phyloP scores from a whole-genome alignment of 1,140 invertebrate genomes.

The Drosophila nebulosa region DNA sequence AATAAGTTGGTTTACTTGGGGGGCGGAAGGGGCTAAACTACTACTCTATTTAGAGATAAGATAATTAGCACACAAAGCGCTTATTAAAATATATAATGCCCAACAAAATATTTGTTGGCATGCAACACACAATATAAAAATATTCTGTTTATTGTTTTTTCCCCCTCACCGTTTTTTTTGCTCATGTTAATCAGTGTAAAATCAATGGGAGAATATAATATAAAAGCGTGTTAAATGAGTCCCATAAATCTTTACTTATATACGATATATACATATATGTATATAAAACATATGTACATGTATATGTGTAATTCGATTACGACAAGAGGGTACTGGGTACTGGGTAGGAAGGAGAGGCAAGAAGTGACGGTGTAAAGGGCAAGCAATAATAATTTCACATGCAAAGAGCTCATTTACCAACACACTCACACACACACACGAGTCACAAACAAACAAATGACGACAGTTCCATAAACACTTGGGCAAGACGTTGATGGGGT shows the following conservation, averaged over 20 bases:
- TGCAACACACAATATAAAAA: neutral
- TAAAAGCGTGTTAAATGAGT: conserved; percentile 59
- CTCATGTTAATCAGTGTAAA: conserved; percentile 70
- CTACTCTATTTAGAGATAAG: conserved; percentile 70
- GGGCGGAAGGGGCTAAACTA: conserved; percentile 26
- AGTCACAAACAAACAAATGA: conserved; percentile 61
- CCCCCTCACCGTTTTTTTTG: neutral
- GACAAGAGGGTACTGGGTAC: neutral
- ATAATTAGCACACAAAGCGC: conserved; percentile 73
- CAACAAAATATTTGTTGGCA: conserved; percentile 27
- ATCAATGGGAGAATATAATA: conserved; percentile 70
- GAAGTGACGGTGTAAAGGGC: neutral
- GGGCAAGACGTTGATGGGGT: conserved; percentile 10
- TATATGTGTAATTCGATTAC: conserved; percentile 68
- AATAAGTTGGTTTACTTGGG: conserved; percentile 42
- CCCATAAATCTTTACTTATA: conserved; percentile 56
- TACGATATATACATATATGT: conserved; percentile 15
- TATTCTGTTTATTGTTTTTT: neutral
- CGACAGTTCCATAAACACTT: conserved; percentile 71
- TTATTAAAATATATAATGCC: conserved; percentile 48
- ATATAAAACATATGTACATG: neutral
- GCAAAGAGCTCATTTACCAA: conserved; percentile 68
- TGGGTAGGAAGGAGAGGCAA: neutral
- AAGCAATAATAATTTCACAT: conserved; percentile 46
- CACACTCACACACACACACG: conserved; percentile 34